These are phyloP conservation scores for Cheilosia soror DNA, from an alignment of 2,888 invertebrate genomes.

Conservation along the genomic window DNA sequence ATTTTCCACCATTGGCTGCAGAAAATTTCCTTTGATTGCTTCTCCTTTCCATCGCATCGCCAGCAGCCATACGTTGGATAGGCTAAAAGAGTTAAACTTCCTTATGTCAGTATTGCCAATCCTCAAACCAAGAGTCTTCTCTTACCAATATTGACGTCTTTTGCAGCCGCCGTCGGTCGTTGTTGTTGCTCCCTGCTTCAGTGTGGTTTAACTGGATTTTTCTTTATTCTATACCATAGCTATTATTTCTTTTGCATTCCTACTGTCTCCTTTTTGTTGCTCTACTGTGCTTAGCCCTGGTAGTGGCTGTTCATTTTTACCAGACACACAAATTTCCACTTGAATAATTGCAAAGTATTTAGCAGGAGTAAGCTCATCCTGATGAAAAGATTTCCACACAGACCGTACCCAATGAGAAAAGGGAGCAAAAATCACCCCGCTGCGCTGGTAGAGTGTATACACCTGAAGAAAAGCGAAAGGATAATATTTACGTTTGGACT, in stretches of 20 bases:
- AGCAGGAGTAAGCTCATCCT: constrained; percentile 58
- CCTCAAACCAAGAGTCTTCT: constrained; percentile 38
- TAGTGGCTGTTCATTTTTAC: constrained; percentile 59
- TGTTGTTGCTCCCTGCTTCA: constrained; percentile 20
- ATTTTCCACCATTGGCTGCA: constrained; percentile 45
- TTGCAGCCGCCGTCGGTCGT: not conserved
- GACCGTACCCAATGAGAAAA: not conserved
- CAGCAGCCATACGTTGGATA: constrained; percentile 30
- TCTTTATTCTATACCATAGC: constrained; percentile 23
- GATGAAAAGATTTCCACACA: constrained; percentile 48
- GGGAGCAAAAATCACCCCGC: not conserved
- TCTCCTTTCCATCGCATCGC: constrained; percentile 3
- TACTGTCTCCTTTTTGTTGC: constrained; percentile 8
- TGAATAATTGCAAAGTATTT: constrained; percentile 73
- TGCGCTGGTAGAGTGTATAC: not conserved
- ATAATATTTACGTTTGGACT: constrained; percentile 65
- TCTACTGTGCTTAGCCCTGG: constrained; percentile 2
- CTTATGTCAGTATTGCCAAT: constrained; percentile 29
- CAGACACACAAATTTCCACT: constrained; percentile 74
- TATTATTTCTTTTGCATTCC: constrained; percentile 37
- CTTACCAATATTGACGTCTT: constrained; percentile 64
- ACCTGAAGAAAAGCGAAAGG: constrained; percentile 63
- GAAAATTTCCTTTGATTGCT: constrained; percentile 53
- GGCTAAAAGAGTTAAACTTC: constrained; percentile 50
- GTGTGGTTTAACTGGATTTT: constrained; percentile 52